Evolutionary conservation across 2,888 invertebrate genomes (phyloP).

Genomic region (Morpho achilles): DNA sequence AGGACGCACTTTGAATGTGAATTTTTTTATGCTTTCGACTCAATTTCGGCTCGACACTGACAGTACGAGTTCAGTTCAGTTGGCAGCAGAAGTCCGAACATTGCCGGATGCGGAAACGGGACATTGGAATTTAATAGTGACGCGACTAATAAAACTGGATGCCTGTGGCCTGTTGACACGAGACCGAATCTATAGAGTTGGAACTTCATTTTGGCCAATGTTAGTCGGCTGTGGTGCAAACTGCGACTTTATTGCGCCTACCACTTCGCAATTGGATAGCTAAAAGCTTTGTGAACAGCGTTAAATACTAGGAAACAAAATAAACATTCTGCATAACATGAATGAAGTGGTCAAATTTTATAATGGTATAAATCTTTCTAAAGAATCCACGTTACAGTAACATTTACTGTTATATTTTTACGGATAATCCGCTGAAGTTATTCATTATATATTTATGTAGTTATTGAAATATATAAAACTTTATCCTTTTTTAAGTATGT

Average conservation of each 20-base stretch:
- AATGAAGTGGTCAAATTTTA: neutral
- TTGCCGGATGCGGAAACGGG: slow-evolving; percentile 30
- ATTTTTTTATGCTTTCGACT: too few species aligned
- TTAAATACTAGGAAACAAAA: neutral
- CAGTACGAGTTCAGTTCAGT: slow-evolving; percentile 2
- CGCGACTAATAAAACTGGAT: slow-evolving; percentile 46
- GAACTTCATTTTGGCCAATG: slow-evolving; percentile 12
- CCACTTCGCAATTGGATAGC: neutral
- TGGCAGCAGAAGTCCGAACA: slow-evolving; percentile 3
- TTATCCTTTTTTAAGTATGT: too few species aligned
- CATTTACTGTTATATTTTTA: too few species aligned
- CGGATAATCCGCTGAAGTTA: too few species aligned
- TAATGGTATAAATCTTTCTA: neutral
- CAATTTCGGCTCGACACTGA: neutral
- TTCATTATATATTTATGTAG: too few species aligned
- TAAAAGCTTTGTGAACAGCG: neutral
- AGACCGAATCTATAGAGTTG: slow-evolving; percentile 12
- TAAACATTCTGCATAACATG: neutral
- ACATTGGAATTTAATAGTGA: slow-evolving; percentile 56
- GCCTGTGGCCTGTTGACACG: slow-evolving; percentile 14
- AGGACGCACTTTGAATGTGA: too few species aligned
- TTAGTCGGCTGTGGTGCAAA: slow-evolving; percentile 5
- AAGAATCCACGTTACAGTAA: too few species aligned
- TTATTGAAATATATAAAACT: too few species aligned
- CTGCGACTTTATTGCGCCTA: slow-evolving; percentile 5